Percentiles rank a stretch among this genome's conserved stretches.
Evolutionary conservation across 2,113 vertebrate genomes (phyloP).

Genomic region (Dascyllus trimaculatus): DNA sequence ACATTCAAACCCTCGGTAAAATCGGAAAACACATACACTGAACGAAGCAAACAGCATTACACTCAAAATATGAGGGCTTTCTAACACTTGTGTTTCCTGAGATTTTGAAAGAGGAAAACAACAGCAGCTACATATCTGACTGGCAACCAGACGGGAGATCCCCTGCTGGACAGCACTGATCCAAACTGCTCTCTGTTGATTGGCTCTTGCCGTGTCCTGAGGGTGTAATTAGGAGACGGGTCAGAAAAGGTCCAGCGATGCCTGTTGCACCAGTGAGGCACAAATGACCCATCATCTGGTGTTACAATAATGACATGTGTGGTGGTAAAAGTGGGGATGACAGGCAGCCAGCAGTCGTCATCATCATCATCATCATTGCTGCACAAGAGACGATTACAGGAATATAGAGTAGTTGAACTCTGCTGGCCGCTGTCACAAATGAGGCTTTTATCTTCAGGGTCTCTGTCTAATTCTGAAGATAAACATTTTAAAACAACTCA

Average conservation of each 20-base stretch:
- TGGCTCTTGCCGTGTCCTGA: conserved; percentile 62
- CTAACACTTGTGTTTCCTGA: conserved; percentile 39
- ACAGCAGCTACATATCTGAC: conserved; percentile 49
- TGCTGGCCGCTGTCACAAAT: conserved; percentile 27
- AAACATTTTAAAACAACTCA: conserved; percentile 3
- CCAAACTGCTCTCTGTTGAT: conserved; percentile 42
- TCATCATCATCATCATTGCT: conserved; percentile 49
- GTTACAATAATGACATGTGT: conserved; percentile 65
- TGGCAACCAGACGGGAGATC: conserved; percentile 49
- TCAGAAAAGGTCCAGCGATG: conserved; percentile 63
- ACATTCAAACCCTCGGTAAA: no score
- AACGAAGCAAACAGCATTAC: no score
- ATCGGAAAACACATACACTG: no score
- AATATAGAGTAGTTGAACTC: conserved; percentile 30
- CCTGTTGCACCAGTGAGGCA: conserved; percentile 69
- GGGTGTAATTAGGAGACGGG: conserved; percentile 80
- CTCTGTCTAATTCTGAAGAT: not conserved
- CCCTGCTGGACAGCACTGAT: conserved; percentile 41
- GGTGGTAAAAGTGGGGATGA: conserved; percentile 52
- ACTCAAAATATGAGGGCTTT: no score
- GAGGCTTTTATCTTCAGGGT: conserved; percentile 31
- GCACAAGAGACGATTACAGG: conserved; percentile 33
- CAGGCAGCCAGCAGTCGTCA: conserved; percentile 61
- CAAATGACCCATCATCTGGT: conserved; percentile 79
- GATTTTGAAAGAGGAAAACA: conserved; percentile 39